Percentiles rank a stretch among this genome's conserved stretches.
These are phyloP conservation scores for Stegodyphus dumicola DNA, from an alignment of 1,140 invertebrate genomes.

Conservation along the genomic window DNA sequence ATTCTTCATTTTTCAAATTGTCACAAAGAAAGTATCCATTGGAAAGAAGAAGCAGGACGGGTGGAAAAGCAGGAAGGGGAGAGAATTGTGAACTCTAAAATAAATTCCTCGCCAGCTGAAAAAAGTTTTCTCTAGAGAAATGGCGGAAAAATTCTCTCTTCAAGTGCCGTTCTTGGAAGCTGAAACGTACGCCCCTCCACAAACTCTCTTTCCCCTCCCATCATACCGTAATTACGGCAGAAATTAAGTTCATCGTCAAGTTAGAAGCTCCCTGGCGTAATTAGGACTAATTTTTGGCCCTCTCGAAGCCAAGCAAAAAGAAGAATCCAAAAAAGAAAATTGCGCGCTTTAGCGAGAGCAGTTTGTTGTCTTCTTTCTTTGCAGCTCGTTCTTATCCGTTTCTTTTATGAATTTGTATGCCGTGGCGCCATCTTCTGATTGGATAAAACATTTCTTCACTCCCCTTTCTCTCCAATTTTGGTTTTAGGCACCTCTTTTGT, in stretches of 20 bases:
- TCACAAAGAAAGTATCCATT: neutral
- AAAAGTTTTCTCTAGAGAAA: neutral
- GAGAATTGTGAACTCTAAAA: neutral
- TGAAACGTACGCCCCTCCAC: neutral
- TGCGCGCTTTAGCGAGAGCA: neutral
- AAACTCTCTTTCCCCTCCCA: neutral
- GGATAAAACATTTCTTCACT: neutral
- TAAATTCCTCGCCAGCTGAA: too few species aligned
- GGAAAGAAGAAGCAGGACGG: neutral
- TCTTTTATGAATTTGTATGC: neutral
- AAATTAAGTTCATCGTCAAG: constrained; percentile 55
- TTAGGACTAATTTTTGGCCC: constrained; percentile 42
- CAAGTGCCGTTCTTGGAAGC: neutral
- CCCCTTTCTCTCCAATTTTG: neutral
- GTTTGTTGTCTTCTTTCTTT: constrained; percentile 1
- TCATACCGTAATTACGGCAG: constrained; percentile 29
- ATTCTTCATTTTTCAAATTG: too few species aligned
- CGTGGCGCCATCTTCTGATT: constrained; percentile 49
- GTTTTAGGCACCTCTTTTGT: neutral
- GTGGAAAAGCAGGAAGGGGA: neutral
- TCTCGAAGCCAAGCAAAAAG: constrained; percentile 19
- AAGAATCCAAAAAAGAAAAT: constrained; percentile 15
- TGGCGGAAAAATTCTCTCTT: neutral
- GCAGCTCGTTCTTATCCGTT: neutral
- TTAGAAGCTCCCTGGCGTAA: constrained; percentile 39